Evolutionary conservation across 2,113 vertebrate genomes (phyloP).

Genomic region (Tragelaphus scriptus): DNA sequence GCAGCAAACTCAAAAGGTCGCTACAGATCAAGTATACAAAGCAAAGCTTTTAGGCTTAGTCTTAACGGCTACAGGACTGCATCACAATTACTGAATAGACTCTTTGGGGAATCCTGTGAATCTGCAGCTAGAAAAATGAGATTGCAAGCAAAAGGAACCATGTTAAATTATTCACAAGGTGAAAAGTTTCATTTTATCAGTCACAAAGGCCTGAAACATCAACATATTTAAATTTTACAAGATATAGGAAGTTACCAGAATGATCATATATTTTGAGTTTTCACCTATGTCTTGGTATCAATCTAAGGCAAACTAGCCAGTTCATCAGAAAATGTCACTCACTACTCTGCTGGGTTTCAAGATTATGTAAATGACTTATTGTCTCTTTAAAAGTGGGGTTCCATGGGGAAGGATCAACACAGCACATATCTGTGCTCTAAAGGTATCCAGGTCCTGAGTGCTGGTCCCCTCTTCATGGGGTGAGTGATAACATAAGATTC

Average conservation of each 20-base stretch:
- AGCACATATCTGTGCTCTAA: background rate
- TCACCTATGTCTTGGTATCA: background rate
- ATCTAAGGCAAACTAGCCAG: background rate
- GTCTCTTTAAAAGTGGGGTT: background rate
- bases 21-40: slow-evolving; percentile 47
- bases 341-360: background rate
- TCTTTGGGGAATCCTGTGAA: slow-evolving; percentile 40
- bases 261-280: background rate
- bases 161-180: slow-evolving; percentile 11
- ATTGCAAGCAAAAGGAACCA: slow-evolving; percentile 24
- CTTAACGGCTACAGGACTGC: slow-evolving; percentile 60
- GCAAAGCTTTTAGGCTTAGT: slow-evolving; percentile 61
- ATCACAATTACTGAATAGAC: slow-evolving; percentile 48
- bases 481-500: background rate
- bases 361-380: background rate
- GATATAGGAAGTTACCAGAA: background rate
- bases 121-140: slow-evolving; percentile 34
- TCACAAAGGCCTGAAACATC: background rate
- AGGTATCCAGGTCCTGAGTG: background rate
- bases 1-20: slow-evolving; percentile 58
- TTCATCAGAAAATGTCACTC: background rate
- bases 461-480: background rate
- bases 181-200: background rate
- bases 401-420: background rate
- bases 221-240: background rate